phyloP scores from a whole-genome alignment of 2,888 invertebrate species.

The Himalopsyche anomala region DNA sequence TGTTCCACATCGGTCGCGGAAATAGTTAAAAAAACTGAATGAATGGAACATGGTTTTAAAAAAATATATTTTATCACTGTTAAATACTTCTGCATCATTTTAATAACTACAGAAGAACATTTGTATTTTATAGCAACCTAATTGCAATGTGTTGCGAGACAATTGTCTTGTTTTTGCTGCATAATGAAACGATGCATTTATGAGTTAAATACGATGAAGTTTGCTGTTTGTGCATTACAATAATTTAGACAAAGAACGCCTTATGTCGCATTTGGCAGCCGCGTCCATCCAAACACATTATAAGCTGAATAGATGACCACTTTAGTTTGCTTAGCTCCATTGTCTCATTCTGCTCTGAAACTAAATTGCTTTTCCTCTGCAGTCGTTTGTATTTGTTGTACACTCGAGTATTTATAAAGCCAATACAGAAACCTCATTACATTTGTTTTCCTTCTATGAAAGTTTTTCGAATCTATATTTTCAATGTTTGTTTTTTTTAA shows the following conservation, averaged over 20 bases:
- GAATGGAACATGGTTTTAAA: too few species aligned
- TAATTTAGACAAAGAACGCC: not conserved
- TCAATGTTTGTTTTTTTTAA: not conserved
- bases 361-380: slow-evolving; percentile 6
- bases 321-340: slow-evolving; percentile 1
- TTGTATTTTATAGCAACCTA: too few species aligned
- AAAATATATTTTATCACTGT: too few species aligned
- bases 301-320: not conserved
- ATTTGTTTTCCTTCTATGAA: not conserved
- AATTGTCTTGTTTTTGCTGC: too few species aligned
- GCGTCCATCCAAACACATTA: slow-evolving; percentile 2
- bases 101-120: too few species aligned
- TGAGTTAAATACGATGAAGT: too few species aligned
- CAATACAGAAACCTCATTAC: slow-evolving; percentile 5
- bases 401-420: slow-evolving; percentile 22
- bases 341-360: not conserved
- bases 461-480: slow-evolving; percentile 1
- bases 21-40: too few species aligned
- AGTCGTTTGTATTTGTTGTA: slow-evolving; percentile 31
- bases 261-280: slow-evolving; percentile 4
- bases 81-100: too few species aligned
- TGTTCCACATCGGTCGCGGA: too few species aligned
- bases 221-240: not conserved
- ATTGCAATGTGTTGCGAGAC: too few species aligned
- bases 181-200: too few species aligned